Base-by-base conservation (phyloP, 2,888 invertebrate genomes). In the Operophtera brumata region DNA sequence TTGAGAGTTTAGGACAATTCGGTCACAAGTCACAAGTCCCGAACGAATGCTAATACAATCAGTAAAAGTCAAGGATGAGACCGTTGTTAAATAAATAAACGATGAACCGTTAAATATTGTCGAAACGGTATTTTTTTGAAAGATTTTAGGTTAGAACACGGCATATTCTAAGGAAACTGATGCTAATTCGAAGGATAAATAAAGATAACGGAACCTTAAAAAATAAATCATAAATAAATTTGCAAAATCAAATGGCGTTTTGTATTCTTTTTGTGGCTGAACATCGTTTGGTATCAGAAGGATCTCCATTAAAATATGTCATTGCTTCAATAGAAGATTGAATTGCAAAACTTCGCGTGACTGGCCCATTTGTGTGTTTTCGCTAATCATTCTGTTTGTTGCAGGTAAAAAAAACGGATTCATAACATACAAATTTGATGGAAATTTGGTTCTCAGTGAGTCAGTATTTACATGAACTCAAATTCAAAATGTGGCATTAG, bases 371-470 rank as follows among this genome's bases (percentile, higher is more conserved):
- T 75, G 78, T 73, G 59, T 62, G 51, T 57, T 62, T 69, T 65
- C 66, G 82, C 78, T 84, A 84, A 84, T 71, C 73, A 77, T 77
- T 78, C 52, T 82, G 80, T 84, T 84, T 83, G 75, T 71, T 65
- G 64, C 69, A 61, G 57, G 57, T 64, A 59, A 58, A 61, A 67
- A 52, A 60, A 67, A 62, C 47, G 54, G 57, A 65, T 65, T 61
- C 57, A 56, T 57, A 54, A 59, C 57, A 58, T 54, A 58, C 46
- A 54, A 53, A 53, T 58, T 52, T 54, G 44, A 58, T 56, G 47
- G 52, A 59, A 63, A 46, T 53, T 44, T 2, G 41, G 44, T 28
- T 37, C 13, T 37, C 30, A 55, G 51, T 65, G 54, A 66, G 47
- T 63, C 48, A 58, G 51, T 32, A 41, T 47, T 51, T 54, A 48